Evolutionary conservation across 2,888 invertebrate species (phyloP), one percentile per base, ranked within the genome.

Genomic region (Lochmaea crataegi): DNA sequence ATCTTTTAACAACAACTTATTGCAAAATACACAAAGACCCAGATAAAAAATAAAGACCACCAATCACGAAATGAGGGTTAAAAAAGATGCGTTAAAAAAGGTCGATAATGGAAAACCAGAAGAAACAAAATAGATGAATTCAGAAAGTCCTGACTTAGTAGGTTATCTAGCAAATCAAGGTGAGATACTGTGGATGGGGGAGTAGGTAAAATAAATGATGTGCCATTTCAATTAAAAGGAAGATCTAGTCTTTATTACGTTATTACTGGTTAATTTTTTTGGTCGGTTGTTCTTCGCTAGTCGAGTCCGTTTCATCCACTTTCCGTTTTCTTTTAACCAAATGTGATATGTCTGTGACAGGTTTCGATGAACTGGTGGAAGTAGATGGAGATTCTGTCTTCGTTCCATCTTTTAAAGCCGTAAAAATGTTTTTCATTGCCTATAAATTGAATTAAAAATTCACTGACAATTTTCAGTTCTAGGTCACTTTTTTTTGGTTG

Each of bases 271-370:
- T 53, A 18, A 18, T 53, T 81, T 91, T 91, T 83, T 94, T 94
- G 18, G 91, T 87, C 0, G 92, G 90, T 42, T 18, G 16, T 9
- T 42, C 42, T 63, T 41, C 41, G 32, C n/a, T 32, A 10, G 85
- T 85, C 53, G 84, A 2, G n/a, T 48, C 84, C 32, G 85, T 84
- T 10, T 91, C 92, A 51, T 92, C 91, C 0, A 91, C 87, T 86
- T 94, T 94, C 79, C 93, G 89, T 86, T 95, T 95, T 51, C 92
- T 88, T 81, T 92, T 93, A 76, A 96, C 93, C 72, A 96, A 89
- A 86, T 96, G 96, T 0, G 94, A 93, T 77, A 96, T 96, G 83
- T 96, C 92, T 11, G 90, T 91, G 0, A 90, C 92, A 38, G 92
- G 91, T 82, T 92, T 92, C 22, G 89, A 85, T 38, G 78, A 76